Base-by-base conservation (phyloP, 2,888 invertebrate species). In the Platycnemis pennipes region DNA sequence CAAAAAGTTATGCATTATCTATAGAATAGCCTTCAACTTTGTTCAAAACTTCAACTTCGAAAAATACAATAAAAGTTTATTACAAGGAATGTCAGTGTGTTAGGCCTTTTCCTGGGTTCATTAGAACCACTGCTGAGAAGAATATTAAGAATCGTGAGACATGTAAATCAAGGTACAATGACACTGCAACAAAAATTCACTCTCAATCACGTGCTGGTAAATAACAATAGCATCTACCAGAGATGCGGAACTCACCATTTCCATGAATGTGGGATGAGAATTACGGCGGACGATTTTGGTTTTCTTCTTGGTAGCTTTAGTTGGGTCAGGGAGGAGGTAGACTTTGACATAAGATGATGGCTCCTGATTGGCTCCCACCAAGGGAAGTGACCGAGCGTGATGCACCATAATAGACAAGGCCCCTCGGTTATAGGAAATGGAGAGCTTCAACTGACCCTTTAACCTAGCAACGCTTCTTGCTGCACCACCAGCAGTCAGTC, bases 221-320 rank as follows among this genome's bases (percentile, higher is more conserved):
- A n/a, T 31, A 31, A 31, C 19, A 2, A 85, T 37, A 7, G 2
- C 13, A n/a, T n/a, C n/a, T n/a, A n/a, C n/a, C n/a, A 45, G 26
- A 22, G 45, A 87, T 88, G 11, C 5, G 7, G 26, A 42, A 95
- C 96, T 97, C 96, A 99, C 98, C 98, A 99, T 99, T 97, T 99
- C 99, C 99, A 99, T 99, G 96, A 99, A 99, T 37, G 99, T 99
- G 0, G 99, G 99, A 96, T 99, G 99, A 96, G 99, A 98, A 96
- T 98, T 99, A 95, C 98, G 98, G 95, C 98, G 98, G 1, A 99
- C 98, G 1, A 99, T 98, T 96, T 99, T 98, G 0, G 99, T 99
- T 97, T 99, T 99, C 94, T 99, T 97, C 96, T 99, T 99, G 31
- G 99, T 99, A 95, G 97, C 98, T 96, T 99, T 99, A 94, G 98